phyloP scores from a whole-genome alignment of 2,888 invertebrate genomes.

The Leucania comma region DNA sequence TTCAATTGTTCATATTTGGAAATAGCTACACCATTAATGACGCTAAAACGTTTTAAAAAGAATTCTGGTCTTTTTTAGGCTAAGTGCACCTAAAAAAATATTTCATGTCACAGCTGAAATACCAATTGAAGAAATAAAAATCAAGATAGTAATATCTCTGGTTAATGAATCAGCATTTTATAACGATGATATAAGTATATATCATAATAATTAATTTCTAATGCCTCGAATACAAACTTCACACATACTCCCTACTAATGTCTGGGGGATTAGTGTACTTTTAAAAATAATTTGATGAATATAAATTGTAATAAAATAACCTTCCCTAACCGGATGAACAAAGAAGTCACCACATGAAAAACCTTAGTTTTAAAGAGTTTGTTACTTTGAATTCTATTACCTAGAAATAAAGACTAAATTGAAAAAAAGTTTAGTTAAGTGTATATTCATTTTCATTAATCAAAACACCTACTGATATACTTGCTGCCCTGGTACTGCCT shows the following conservation, averaged over 20 bases:
- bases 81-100: no score
- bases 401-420: not conserved
- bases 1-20: not conserved
- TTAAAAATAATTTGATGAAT: not conserved
- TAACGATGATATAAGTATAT: no score
- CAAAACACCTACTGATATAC: conserved; percentile 8
- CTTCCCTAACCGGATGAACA: no score
- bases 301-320: not conserved
- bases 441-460: not conserved
- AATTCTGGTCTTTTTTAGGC: no score
- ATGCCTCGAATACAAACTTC: not conserved
- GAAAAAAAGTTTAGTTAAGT: not conserved
- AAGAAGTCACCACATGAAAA: not conserved
- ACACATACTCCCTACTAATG: not conserved
- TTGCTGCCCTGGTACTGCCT: conserved; percentile 20
- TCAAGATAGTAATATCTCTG: no score
- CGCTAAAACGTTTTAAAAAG: not conserved
- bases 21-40: not conserved
- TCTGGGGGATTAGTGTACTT: not conserved
- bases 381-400: not conserved
- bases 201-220: not conserved
- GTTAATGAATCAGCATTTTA: no score
- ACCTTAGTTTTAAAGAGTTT: not conserved
- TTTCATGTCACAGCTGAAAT: no score
- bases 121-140: no score